phyloP scores from a whole-genome alignment of 2,797 vertebrate genomes.

The Trachops cirrhosus region DNA sequence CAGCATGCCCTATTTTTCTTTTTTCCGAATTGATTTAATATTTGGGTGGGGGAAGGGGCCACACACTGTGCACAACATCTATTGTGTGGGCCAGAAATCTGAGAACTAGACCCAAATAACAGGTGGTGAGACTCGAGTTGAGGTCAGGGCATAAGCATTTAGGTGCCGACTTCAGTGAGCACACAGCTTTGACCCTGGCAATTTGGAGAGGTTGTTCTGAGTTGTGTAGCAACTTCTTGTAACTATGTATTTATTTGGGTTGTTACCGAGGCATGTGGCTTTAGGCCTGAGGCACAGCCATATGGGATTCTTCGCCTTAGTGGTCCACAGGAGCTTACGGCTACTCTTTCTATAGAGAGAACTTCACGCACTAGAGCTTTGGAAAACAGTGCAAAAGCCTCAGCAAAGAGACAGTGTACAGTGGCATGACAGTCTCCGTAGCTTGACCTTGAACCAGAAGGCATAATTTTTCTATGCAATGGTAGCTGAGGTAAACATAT shows the following conservation, averaged over 20 bases:
- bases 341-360: neutral
- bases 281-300: neutral
- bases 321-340: neutral
- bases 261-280: neutral
- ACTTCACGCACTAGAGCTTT: neutral
- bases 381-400: neutral
- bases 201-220: neutral
- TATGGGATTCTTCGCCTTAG: neutral
- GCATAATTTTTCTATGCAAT: neutral
- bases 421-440: neutral
- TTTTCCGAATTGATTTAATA: neutral
- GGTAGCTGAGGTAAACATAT: neutral
- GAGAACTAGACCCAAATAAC: neutral
- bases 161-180: neutral
- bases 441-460: constrained; percentile 7
- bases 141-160: neutral
- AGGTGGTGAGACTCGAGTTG: neutral
- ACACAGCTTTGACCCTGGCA: neutral
- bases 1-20: neutral
- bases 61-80: neutral
- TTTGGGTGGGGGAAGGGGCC: neutral
- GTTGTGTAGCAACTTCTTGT: neutral
- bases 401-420: neutral
- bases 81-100: neutral
- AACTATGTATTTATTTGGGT: neutral